Evolutionary conservation across 2,888 invertebrate genomes (phyloP).

Genomic region (Ethmia dodecea): DNA sequence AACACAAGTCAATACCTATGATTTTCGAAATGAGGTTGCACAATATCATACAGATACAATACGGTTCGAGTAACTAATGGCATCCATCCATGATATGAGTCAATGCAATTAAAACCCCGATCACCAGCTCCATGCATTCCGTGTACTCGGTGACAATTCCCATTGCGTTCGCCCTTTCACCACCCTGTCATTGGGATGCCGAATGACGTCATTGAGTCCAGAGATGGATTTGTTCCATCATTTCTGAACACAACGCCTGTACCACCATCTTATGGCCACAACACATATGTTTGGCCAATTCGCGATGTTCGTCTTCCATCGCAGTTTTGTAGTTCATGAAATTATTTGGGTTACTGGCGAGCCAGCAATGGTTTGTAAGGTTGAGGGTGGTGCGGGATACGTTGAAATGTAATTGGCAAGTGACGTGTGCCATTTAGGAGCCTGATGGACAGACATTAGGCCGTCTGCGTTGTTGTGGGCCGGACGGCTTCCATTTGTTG

Average conservation of each 20-base stretch:
- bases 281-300: too few relatives aligned
- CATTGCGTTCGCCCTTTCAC: conserved; percentile 52
- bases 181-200: conserved; percentile 66
- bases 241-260: conserved; percentile 53
- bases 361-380: conserved; percentile 28
- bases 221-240: conserved; percentile 73
- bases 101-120: too few relatives aligned
- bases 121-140: conserved; percentile 3
- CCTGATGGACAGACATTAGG: conserved; percentile 73
- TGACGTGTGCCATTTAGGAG: conserved; percentile 72
- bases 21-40: too few relatives aligned
- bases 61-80: too few relatives aligned
- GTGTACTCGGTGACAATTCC: conserved; percentile 36
- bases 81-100: too few relatives aligned
- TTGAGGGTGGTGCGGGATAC: conserved; percentile 15
- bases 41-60: too few relatives aligned
- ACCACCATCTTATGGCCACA: not conserved
- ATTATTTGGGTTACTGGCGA: not conserved
- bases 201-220: conserved; percentile 69
- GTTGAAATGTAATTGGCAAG: conserved; percentile 51
- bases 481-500: conserved; percentile 59
- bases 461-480: conserved; percentile 64
- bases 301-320: too few relatives aligned
- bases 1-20: too few relatives aligned
- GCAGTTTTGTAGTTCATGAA: not conserved